A percentile compares a stretch with the other conserved stretches of the same genome.
Conservation (phyloP, 2,797 vertebrate species). For the Bovichtus variegatus region DNA sequence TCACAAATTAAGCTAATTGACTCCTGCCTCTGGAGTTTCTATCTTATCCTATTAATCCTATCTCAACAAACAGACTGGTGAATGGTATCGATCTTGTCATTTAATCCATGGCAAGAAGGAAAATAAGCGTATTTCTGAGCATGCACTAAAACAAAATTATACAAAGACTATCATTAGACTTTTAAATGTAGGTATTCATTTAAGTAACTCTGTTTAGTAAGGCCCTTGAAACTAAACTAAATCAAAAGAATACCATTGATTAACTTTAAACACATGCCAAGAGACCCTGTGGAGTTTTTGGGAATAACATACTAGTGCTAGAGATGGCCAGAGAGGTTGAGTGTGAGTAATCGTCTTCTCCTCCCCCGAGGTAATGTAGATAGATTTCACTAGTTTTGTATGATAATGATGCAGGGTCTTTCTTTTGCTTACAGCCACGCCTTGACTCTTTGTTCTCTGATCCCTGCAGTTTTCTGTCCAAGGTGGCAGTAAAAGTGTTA, state of each 20-base stretch:
- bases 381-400: slow-evolving; percentile 18
- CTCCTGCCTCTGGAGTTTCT: too few relatives aligned
- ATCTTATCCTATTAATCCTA: too few relatives aligned
- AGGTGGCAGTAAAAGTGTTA: neutral
- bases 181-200: neutral
- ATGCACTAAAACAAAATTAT: neutral
- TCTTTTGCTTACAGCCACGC: slow-evolving; percentile 31
- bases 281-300: too few relatives aligned
- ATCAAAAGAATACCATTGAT: too few relatives aligned
- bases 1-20: too few relatives aligned
- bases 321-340: too few relatives aligned
- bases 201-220: neutral
- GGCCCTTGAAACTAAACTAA: neutral
- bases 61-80: too few relatives aligned
- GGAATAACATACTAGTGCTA: neutral
- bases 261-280: neutral
- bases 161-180: neutral
- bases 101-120: too few relatives aligned
- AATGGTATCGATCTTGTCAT: too few relatives aligned
- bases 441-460: slow-evolving; percentile 17
- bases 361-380: neutral
- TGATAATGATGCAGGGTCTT: slow-evolving; percentile 17
- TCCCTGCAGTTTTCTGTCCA: neutral
- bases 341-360: neutral
- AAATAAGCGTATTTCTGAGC: neutral